Conservation (phyloP, 1,140 invertebrate genomes). For the Heliothis virescens region DNA sequence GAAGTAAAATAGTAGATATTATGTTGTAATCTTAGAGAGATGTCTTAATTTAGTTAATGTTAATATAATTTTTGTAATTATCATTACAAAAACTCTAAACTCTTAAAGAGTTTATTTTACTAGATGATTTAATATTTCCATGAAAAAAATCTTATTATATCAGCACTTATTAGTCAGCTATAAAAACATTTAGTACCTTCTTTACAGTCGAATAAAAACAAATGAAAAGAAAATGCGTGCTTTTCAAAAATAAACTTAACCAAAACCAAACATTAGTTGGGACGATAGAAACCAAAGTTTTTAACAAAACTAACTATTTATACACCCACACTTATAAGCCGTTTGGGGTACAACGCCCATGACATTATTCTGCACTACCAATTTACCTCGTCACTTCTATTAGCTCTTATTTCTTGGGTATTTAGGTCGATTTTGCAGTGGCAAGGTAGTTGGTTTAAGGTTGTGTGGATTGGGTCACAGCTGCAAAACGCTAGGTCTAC, state of each 20-base stretch:
- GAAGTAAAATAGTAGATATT: too few relatives aligned
- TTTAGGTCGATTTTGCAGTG: constrained; percentile 38
- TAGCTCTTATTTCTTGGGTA: neutral
- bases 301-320: constrained; percentile 46
- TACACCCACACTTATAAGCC: constrained; percentile 44
- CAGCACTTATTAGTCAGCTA: too few relatives aligned
- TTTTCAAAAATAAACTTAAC: constrained; percentile 4
- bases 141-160: too few relatives aligned
- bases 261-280: constrained; percentile 25
- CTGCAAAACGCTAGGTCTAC: constrained; percentile 57
- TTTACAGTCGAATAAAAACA: too few relatives aligned
- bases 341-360: constrained; percentile 28
- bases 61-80: too few relatives aligned
- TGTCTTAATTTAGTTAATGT: too few relatives aligned
- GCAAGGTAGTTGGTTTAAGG: neutral
- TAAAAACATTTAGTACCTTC: too few relatives aligned
- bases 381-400: neutral
- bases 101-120: too few relatives aligned
- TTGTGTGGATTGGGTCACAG: constrained; percentile 56
- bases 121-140: too few relatives aligned
- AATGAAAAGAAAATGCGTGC: neutral
- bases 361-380: constrained; percentile 35
- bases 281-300: constrained; percentile 21
- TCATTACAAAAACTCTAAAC: too few relatives aligned
- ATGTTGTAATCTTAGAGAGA: too few relatives aligned